Percentiles rank a stretch among this genome's conserved stretches.
phyloP scores from a whole-genome alignment of 2,113 vertebrate species.

The Accipiter cooperii region DNA sequence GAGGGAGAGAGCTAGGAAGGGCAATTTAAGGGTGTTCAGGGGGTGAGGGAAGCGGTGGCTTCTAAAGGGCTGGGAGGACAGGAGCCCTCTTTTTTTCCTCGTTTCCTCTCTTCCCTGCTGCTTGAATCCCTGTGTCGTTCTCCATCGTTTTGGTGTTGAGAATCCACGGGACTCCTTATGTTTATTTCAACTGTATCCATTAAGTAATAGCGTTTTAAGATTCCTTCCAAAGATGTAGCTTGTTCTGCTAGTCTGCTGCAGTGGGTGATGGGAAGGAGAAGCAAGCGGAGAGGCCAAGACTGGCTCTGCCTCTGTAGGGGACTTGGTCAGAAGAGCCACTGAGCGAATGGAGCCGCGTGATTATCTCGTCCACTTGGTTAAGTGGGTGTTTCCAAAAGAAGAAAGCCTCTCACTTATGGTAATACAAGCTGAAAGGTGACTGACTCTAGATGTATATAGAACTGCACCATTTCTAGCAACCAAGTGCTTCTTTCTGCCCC shows the following conservation, averaged over 20 bases:
- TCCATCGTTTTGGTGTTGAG: background rate
- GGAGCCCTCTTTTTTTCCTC: background rate
- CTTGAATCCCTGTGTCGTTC: background rate
- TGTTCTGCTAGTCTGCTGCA: background rate
- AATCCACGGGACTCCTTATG: background rate
- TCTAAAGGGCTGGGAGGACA: background rate
- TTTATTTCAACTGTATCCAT: background rate
- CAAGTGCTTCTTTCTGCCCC: background rate
- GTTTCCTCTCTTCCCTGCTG: background rate
- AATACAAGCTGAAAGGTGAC: background rate
- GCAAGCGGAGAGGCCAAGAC: background rate
- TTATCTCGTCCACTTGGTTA: background rate
- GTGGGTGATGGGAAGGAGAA: background rate
- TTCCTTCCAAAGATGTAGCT: background rate
- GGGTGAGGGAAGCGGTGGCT: background rate
- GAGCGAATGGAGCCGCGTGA: background rate
- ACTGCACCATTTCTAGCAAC: background rate
- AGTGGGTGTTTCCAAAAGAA: background rate
- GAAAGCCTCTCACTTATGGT: background rate
- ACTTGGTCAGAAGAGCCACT: background rate
- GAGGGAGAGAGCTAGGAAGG: background rate
- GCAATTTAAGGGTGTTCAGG: background rate
- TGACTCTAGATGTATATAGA: background rate
- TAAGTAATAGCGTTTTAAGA: background rate
- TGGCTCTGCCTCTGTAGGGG: background rate